These are phyloP conservation scores for Petrocephalus zakoni DNA, from an alignment of 2,113 vertebrate genomes.

Conservation along the genomic window DNA sequence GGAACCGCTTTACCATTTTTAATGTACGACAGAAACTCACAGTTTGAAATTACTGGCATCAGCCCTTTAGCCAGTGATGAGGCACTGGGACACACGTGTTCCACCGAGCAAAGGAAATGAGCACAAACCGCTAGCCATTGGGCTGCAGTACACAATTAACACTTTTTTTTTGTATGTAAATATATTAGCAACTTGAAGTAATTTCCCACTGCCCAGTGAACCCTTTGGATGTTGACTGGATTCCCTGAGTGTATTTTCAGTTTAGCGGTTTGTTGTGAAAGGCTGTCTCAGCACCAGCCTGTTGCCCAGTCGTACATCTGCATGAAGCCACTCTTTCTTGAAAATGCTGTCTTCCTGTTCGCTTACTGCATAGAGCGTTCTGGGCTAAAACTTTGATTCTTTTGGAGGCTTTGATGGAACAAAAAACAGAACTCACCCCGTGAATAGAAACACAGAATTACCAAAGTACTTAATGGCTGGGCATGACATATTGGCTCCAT, in stretches of 20 bases:
- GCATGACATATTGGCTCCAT: not conserved
- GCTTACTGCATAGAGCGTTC: not conserved
- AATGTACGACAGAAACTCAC: not conserved
- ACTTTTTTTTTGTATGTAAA: slow-evolving; percentile 29
- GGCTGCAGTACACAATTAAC: not conserved
- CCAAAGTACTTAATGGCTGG: not conserved
- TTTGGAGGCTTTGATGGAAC: not conserved
- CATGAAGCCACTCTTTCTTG: slow-evolving; percentile 14
- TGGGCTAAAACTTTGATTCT: not conserved
- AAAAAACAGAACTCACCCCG: not conserved
- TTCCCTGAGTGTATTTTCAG: slow-evolving; percentile 42
- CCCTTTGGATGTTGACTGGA: slow-evolving; percentile 27
- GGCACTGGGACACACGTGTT: not conserved
- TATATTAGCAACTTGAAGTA: slow-evolving; percentile 39
- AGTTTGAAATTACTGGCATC: not conserved
- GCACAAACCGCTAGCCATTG: not conserved
- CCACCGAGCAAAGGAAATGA: not conserved
- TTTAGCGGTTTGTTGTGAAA: slow-evolving; percentile 33
- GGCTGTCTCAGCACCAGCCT: slow-evolving; percentile 41
- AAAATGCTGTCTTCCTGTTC: slow-evolving; percentile 29
- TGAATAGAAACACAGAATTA: not conserved
- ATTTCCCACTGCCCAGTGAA: slow-evolving; percentile 42
- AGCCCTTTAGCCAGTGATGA: not conserved
- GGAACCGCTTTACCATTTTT: not conserved
- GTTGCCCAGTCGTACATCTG: slow-evolving; percentile 29